Base-by-base conservation (phyloP, 1,140 invertebrate species). In the Centruroides vittatus region DNA sequence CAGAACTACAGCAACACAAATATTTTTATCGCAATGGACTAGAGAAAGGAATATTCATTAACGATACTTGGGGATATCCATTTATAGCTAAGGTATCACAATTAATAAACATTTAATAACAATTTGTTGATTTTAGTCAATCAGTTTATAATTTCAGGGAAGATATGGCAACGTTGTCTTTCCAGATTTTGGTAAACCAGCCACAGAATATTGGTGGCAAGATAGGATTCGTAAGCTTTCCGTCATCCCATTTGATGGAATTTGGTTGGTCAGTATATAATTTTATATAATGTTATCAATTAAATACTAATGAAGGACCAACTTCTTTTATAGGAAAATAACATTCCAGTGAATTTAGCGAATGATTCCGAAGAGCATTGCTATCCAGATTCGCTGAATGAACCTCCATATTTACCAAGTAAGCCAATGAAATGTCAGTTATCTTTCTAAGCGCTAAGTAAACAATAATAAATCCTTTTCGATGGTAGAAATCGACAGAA, bases 141-240 rank as follows among this genome's bases (percentile, higher is more conserved):
- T 51, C 5, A 41, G 41, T 8, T 55, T 49, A 6, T 48, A 58
- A 52, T 34, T 48, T 52, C 10, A 61, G 9, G 59, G 62, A 59
- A 58, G 47, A 34, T 41, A 11, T n/a, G 50, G 34, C 36, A 53
- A 23, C 58, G 67, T 61, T 34, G 82, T 85, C 8, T 93, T 84
- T 80, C 88, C 88, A 0, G 90, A 94, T 75, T 93, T 93, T 70
- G 88, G 85, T 3, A 79, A 89, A 74, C 86, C 87, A 0, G 82
- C 83, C 54, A 78, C 82, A 0, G 75, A 79, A 1, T 70, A 79
- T 3, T 93, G 90, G 72, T 93, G 88, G 84, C 75, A 79, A 2
- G 73, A 80, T 58, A 83, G 88, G 79, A 75, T 91, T 69, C 74
- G 75, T 13, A 69, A 76, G n/a, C 82, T 89, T 67, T 82, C 89